Base-by-base conservation (phyloP, 2,113 vertebrate species). In the Merops nubicus region DNA sequence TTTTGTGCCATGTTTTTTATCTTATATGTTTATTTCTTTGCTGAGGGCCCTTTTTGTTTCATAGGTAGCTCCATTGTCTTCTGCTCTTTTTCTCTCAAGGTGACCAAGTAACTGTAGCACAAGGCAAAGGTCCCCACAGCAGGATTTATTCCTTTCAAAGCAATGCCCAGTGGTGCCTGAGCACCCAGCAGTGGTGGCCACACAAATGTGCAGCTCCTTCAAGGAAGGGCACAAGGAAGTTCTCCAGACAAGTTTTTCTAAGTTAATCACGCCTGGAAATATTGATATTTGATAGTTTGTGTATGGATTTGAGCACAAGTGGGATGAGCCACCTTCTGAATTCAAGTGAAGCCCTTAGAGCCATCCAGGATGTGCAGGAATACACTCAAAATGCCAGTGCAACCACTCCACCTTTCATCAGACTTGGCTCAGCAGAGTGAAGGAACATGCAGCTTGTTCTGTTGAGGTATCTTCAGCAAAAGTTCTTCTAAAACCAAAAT, bases 141-240 rank as follows among this genome's bases (percentile, higher is more conserved):
- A 13, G 20, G 21, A 40, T 48, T 4, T 17, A 0, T 10, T 63
- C 54, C 5, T 18, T 69, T 83, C 65, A 7, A 26, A 78, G n/a
- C 51, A 28, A 17, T 5, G 7, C 23, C 6, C 12, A 33, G 65
- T 15, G 40, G 6, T 88, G 31, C 26, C 42, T 25, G 17, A 77
- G 48, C 53, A 45, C 8, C 36, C 8, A 0, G 13, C 6, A 6
- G 9, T 34, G 26, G 47, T 38, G 64, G 22, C 42, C 45, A 6
- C 1, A 1, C 15, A 65, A 40, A 12, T 2, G 0, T 8, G 7
- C n/a, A 75, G 53, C 31, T 77, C 53, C 26, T 2, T 12, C 11
- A 4, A 4, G 36, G 12, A 43, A 29, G 67, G 72, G 3, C 33
- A 38, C 48, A n/a, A n/a, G n/a, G n/a, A n/a, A 42, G n/a, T 64